A percentile compares a stretch with the other conserved stretches of the same genome.
Evolutionary conservation across 2,113 vertebrate species (phyloP).

Genomic region (Pongo abelii): DNA sequence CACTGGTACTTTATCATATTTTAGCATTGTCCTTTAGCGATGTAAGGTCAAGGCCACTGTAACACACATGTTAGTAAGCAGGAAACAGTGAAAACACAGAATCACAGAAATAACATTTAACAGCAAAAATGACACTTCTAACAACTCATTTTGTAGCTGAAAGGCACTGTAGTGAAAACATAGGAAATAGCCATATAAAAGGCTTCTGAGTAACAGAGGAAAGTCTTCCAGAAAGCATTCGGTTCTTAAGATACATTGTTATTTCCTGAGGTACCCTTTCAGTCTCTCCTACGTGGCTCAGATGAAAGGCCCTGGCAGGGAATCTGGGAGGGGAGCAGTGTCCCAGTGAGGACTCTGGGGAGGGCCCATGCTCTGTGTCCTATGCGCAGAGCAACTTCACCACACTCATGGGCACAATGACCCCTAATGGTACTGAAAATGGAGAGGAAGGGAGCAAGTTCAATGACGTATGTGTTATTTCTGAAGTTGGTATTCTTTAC

Average conservation of each 20-base stretch:
- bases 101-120: not conserved
- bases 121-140: not conserved
- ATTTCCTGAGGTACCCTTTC: accelerated
- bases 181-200: not conserved
- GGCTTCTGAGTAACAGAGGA: not conserved
- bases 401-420: not conserved
- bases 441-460: not conserved
- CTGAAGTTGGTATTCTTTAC: not conserved
- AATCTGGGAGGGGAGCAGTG: too few relatives aligned
- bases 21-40: not conserved
- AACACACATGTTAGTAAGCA: not conserved
- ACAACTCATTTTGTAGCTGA: not conserved
- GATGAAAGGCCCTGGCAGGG: too few relatives aligned
- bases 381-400: not conserved
- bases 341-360: too few relatives aligned
- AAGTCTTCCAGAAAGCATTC: not conserved
- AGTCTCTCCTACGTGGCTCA: not conserved
- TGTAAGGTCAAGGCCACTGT: too few relatives aligned
- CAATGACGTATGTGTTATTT: not conserved
- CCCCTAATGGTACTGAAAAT: not conserved
- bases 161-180: not conserved
- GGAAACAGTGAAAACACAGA: not conserved
- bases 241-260: not conserved
- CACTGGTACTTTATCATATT: too few relatives aligned
- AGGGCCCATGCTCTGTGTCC: not conserved